Base-by-base conservation (phyloP, 2,888 invertebrate species). In the Nineta flava region DNA sequence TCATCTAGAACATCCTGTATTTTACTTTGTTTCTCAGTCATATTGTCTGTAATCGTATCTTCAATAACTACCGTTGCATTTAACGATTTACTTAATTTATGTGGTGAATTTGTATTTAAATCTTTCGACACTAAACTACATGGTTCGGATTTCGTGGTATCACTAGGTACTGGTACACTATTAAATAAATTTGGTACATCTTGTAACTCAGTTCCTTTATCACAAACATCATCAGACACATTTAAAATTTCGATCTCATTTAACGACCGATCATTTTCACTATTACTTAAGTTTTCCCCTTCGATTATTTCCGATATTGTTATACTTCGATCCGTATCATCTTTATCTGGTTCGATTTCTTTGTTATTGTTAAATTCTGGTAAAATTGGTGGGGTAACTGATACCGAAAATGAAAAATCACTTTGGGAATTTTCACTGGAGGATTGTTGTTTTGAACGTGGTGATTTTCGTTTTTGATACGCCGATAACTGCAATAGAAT, bases 201-300 rank as follows among this genome's bases (percentile, higher is more conserved):
- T 31, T 47, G 16, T 19, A 34, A 32, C 5, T 47, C 38, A 7
- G 26, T 21, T 38, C 12, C 31, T 47, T 47, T 16, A 9, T 10
- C 19, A n/a, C n/a, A n/a, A n/a, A 17, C 13, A n/a, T 42, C 41
- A n/a, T 31, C 47, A 7, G n/a, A 16, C 5, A 35, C 17, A 19
- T 62, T 60, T 10, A 58, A 57, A 48, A 66, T 58, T 55, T 64
- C 62, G 47, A 68, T 65, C 61, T 68, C 68, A 51, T 65, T 63
- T 49, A 63, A 58, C 1, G 67, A 67, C 32, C 67, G 57, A 55
- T 68, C 68, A 55, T 66, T 63, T 12, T 65, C 51, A 53, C 65
- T 65, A 16, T 55, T 56, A 43, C 21, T 45, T 19, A 15, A 17
- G 19, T 17, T 45, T 17, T 38, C 34, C 1, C 10, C 31, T 45